phyloP scores from a whole-genome alignment of 2,888 invertebrate genomes.

The Oithona nana region DNA sequence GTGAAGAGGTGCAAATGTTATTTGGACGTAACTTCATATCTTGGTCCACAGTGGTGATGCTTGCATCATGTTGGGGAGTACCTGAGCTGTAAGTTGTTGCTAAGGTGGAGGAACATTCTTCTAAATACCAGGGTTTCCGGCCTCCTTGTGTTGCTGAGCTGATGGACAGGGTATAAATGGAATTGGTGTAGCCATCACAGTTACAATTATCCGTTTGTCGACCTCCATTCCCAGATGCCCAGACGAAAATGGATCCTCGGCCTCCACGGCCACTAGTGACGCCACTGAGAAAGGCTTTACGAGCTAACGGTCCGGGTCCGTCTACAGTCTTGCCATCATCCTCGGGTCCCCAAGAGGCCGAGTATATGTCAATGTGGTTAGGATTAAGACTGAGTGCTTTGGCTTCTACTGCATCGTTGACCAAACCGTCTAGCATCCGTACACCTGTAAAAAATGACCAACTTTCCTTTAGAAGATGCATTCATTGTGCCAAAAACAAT shows the following conservation, averaged over 20 bases:
- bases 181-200: conserved; percentile 98
- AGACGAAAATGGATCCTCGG: conserved; percentile 80
- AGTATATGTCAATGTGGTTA: conserved; percentile 86
- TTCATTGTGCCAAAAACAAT: too few species aligned
- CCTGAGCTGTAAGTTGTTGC: conserved; percentile 96
- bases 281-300: conserved; percentile 79
- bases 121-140: conserved; percentile 93
- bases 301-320: conserved; percentile 78
- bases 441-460: too few species aligned
- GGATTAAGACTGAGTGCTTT: conserved; percentile 78
- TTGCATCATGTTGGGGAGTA: conserved; percentile 74
- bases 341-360: conserved; percentile 93
- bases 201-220: conserved; percentile 90
- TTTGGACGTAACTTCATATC: conserved; percentile 65
- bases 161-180: conserved; percentile 93
- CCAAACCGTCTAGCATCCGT: conserved; percentile 90
- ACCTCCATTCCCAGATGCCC: conserved; percentile 93
- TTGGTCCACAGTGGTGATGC: conserved; percentile 82
- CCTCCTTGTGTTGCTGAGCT: conserved; percentile 93
- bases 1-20: conserved; percentile 76
- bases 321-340: conserved; percentile 93
- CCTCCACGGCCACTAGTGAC: conserved; percentile 49
- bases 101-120: conserved; percentile 93
- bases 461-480: too few species aligned
- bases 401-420: conserved; percentile 89